Conservation (phyloP, 2,113 vertebrate genomes). For the Merops nubicus region DNA sequence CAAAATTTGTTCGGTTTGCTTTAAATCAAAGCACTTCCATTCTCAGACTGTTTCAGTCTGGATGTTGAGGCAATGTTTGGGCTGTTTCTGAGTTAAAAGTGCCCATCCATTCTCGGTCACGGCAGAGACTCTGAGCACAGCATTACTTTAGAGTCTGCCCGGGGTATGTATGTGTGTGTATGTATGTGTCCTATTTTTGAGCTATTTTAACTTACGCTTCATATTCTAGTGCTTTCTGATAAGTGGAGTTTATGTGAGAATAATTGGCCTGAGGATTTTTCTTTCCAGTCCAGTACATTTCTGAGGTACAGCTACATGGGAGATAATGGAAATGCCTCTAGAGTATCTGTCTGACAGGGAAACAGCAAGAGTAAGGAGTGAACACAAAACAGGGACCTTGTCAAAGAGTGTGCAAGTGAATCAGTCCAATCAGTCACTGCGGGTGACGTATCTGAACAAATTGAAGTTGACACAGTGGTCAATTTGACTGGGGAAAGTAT, state of each 20-base stretch:
- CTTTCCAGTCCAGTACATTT: slow-evolving; percentile 63
- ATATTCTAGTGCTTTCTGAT: slow-evolving; percentile 61
- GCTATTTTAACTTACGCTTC: slow-evolving; percentile 49
- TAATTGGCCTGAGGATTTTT: slow-evolving; percentile 58
- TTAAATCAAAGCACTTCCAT: not conserved
- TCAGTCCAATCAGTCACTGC: slow-evolving; percentile 19
- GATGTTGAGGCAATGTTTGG: not conserved
- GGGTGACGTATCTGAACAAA: slow-evolving; percentile 17
- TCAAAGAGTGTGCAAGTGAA: slow-evolving; percentile 17
- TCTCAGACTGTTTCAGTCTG: not conserved
- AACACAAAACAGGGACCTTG: slow-evolving; percentile 51
- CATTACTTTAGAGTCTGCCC: not conserved
- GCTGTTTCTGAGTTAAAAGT: not conserved
- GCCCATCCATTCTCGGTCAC: not conserved
- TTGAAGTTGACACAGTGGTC: slow-evolving; percentile 29
- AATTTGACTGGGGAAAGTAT: slow-evolving; percentile 38
- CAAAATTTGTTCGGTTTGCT: not conserved
- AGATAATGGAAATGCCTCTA: slow-evolving; percentile 52
- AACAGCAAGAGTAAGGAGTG: slow-evolving; percentile 12
- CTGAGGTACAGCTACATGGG: slow-evolving; percentile 42
- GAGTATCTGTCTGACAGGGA: slow-evolving; percentile 47
- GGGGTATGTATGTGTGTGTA: not conserved
- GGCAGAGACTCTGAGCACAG: not conserved
- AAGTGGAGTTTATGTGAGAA: slow-evolving; percentile 65
- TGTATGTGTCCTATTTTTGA: slow-evolving; percentile 25